Conservation (phyloP, 2,797 vertebrate genomes). For the Gobionotothen gibberifrons region DNA sequence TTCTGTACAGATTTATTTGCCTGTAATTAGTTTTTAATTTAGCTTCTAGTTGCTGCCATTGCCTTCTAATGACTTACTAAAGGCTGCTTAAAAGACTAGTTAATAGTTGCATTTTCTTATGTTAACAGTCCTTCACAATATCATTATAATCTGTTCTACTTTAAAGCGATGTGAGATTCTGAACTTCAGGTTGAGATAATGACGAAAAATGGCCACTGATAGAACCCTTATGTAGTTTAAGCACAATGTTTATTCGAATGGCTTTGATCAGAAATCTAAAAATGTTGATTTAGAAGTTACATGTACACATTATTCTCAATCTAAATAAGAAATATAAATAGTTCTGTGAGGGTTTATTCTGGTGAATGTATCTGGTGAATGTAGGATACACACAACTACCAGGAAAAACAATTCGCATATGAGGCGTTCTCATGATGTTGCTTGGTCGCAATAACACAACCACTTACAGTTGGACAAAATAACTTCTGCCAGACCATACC, state of each 20-base stretch:
- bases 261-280: constrained; percentile 22
- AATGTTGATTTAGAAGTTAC: constrained; percentile 31
- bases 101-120: constrained; percentile 44
- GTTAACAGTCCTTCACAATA: constrained; percentile 15
- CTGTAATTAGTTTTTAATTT: constrained; percentile 31
- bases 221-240: constrained; percentile 15
- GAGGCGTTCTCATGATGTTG: constrained; percentile 18
- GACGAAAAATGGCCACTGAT: constrained; percentile 18
- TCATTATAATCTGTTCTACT: constrained; percentile 30
- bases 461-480: not conserved
- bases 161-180: constrained; percentile 41
- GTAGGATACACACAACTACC: constrained; percentile 19
- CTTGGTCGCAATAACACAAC: constrained; percentile 11
- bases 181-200: constrained; percentile 43
- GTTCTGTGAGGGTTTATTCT: constrained; percentile 31
- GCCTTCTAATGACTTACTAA: constrained; percentile 57
- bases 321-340: constrained; percentile 29
- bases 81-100: constrained; percentile 53
- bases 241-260: constrained; percentile 21
- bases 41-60: constrained; percentile 58
- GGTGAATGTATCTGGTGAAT: constrained; percentile 64
- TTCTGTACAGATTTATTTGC: constrained; percentile 26
- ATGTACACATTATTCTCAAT: constrained; percentile 30
- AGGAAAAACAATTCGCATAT: constrained; percentile 12
- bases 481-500: not conserved